A percentile compares a stretch with the other conserved stretches of the same genome.
phyloP scores from a whole-genome alignment of 1,140 invertebrate genomes.

The Nomia melanderi region DNA sequence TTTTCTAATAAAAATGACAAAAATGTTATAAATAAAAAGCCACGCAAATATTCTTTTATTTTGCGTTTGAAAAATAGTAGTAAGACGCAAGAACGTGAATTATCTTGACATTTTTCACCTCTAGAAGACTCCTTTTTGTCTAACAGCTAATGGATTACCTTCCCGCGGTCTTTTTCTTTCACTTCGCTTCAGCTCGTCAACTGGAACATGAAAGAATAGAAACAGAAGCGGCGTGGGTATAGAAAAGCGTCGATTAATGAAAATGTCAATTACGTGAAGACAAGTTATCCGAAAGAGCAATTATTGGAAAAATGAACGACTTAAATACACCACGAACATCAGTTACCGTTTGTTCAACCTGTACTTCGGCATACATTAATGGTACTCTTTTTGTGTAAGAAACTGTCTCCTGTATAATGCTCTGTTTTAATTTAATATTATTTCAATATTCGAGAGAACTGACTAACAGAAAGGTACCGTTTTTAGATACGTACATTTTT shows the following conservation, averaged over 20 bases:
- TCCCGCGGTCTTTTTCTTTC: not conserved
- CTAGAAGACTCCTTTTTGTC: not conserved
- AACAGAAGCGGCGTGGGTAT: not conserved
- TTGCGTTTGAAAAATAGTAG: not conserved
- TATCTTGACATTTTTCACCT: not conserved
- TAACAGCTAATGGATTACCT: slow-evolving; percentile 37
- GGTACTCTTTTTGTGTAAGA: not conserved
- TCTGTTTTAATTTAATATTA: not conserved
- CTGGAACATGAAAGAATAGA: slow-evolving; percentile 19
- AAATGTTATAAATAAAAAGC: no score
- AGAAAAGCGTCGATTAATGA: slow-evolving; percentile 37
- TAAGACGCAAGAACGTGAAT: not conserved
- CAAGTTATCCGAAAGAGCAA: slow-evolving; percentile 20
- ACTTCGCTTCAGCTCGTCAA: slow-evolving; percentile 1
- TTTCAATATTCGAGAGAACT: no score
- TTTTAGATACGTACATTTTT: not conserved
- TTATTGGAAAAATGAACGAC: not conserved
- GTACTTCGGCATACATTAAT: no score
- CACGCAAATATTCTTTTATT: no score
- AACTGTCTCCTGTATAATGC: not conserved
- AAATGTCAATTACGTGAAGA: slow-evolving; percentile 27
- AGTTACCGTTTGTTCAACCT: not conserved
- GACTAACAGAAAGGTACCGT: no score
- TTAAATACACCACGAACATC: not conserved
- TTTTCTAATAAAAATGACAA: no score